These are phyloP conservation scores for Zoanthus solanderi DNA, from an alignment of 92 coral and sea anemone genomes.

Conservation along the genomic window DNA sequence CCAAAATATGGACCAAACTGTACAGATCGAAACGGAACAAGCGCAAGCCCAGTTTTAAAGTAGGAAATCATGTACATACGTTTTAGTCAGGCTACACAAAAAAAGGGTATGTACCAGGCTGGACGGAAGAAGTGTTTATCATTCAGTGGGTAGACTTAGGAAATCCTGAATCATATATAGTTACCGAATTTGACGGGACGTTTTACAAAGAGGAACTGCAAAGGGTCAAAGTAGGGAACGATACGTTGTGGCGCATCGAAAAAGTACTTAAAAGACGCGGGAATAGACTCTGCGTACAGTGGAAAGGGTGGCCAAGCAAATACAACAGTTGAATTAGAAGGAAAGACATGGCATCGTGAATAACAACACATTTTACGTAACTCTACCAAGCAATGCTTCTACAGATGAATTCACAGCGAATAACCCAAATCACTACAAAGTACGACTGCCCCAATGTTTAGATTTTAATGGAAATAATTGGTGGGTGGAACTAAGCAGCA, in stretches of 20 bases:
- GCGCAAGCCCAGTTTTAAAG: too few species aligned
- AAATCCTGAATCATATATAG: too few species aligned
- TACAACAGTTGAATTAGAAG: conserved; percentile 44
- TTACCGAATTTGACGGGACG: too few species aligned
- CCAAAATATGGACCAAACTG: too few species aligned
- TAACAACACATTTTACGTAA: background rate
- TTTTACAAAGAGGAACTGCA: conserved; percentile 64
- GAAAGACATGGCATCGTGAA: conserved; percentile 44
- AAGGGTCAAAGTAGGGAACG: conserved; percentile 34
- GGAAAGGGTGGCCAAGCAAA: conserved; percentile 53
- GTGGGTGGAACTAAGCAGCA: background rate
- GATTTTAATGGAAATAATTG: background rate
- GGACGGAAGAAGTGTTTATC: too few species aligned
- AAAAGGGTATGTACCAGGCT: too few species aligned
- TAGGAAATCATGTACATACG: too few species aligned
- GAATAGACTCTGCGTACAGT: conserved; percentile 44
- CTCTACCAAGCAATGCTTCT: background rate
- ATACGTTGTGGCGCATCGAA: conserved; percentile 49
- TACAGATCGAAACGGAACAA: too few species aligned
- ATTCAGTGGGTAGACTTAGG: too few species aligned
- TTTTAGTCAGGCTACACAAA: too few species aligned
- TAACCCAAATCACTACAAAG: background rate
- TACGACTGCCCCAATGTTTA: background rate
- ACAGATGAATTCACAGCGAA: background rate
- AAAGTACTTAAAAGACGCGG: conserved; percentile 46